phyloP scores from a whole-genome alignment of 2,888 invertebrate species.

The Theretra japonica region DNA sequence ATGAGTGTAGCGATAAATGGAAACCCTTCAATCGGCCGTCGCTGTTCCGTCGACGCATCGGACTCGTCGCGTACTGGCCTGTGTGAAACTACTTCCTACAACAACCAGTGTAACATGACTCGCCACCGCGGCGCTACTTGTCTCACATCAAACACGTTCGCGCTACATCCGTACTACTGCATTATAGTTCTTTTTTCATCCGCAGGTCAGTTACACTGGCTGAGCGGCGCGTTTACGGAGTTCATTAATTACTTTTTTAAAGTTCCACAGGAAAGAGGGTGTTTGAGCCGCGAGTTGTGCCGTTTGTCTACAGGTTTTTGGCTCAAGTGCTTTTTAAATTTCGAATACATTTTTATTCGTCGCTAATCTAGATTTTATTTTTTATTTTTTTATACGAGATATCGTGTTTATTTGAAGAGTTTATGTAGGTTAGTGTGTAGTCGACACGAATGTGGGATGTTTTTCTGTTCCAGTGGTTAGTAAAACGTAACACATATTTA shows the following conservation, averaged over 20 bases:
- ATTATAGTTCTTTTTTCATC: conserved; percentile 36
- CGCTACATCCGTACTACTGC: neutral
- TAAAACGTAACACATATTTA: too few relatives aligned
- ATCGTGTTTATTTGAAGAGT: neutral
- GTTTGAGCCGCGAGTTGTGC: conserved; percentile 45
- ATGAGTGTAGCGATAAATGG: neutral
- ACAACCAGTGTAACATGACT: conserved; percentile 54
- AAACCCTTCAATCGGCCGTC: conserved; percentile 1
- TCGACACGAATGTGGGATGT: too few relatives aligned
- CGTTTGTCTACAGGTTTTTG: conserved; percentile 19
- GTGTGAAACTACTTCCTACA: conserved; percentile 57
- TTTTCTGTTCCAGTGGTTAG: too few relatives aligned
- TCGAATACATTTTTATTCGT: neutral
- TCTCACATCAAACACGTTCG: conserved; percentile 12
- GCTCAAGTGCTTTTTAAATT: conserved; percentile 5
- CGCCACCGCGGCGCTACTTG: conserved; percentile 37
- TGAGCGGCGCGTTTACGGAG: conserved; percentile 52
- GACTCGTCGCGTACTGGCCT: neutral
- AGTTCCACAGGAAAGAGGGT: conserved; percentile 60
- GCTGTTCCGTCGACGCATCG: neutral
- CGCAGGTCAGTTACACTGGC: conserved; percentile 51
- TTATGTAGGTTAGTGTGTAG: neutral
- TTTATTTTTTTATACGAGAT: neutral
- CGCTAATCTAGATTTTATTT: neutral
- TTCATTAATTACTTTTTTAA: conserved; percentile 75